Evolutionary conservation across 2,113 vertebrate species (phyloP).

Genomic region (Odocoileus hemionus): DNA sequence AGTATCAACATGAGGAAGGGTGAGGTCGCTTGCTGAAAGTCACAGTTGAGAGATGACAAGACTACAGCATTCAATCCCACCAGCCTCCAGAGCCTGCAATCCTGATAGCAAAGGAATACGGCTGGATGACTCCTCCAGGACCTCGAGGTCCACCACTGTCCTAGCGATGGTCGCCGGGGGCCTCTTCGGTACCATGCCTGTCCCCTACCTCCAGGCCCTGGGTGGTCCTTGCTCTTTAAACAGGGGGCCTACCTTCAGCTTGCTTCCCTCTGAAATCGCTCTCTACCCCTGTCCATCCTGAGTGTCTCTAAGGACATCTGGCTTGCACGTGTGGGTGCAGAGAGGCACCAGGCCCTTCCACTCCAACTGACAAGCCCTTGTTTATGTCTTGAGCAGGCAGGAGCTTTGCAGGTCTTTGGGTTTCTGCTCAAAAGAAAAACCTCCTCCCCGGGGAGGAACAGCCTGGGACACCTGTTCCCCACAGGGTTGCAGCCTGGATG

Average conservation of each 20-base stretch:
- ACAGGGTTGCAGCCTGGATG: accelerated
- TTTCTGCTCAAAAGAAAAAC: neutral
- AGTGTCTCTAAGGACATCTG: neutral
- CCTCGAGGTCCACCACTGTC: neutral
- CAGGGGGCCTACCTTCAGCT: neutral
- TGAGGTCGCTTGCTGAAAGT: neutral
- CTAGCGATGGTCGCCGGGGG: neutral
- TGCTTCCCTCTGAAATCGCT: neutral
- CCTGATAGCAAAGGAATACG: neutral
- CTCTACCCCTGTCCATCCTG: accelerated
- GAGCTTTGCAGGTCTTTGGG: neutral
- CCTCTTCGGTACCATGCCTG: neutral
- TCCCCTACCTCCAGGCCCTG: neutral
- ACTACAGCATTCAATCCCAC: neutral
- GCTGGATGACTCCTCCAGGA: neutral
- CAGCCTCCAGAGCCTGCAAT: neutral
- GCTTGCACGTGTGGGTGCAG: accelerated
- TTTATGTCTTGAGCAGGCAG: neutral
- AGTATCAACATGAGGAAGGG: neutral
- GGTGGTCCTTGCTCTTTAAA: neutral
- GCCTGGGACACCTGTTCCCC: neutral
- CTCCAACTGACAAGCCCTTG: neutral
- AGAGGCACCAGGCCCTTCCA: neutral
- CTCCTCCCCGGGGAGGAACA: neutral
- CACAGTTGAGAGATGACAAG: neutral